Base-by-base conservation (phyloP, 1,140 invertebrate genomes). In the Myzus persicae region DNA sequence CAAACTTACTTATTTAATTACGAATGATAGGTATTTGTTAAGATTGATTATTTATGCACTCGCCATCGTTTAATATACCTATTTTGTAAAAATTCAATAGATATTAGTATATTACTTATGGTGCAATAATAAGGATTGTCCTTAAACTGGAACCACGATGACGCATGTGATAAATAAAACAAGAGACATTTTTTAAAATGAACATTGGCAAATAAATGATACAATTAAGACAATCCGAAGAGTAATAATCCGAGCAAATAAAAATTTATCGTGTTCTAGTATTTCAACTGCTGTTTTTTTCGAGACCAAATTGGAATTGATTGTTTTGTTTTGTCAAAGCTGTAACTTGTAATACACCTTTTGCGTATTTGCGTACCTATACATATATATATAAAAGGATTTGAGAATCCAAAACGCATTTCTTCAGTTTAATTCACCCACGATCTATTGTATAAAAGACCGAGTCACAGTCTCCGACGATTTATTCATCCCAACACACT, bases 401-500 rank as follows among this genome's bases (percentile, higher is more conserved):
- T 85, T 54, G 46, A 18, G 22, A 40, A 42, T 40, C 36, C 20
- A 20, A 40, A 85, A 85, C n/a, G 24, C 67, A 54, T 85, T 93
- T 93, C 91, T 93, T 85, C 81, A 85, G 91, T 93, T 85, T 93
- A 93, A 93, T 85, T 84, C 40, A n/a, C 42, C 54, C 51, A 90
- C 51, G 14, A 67, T 2, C 38, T 1, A 18, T 20, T n/a, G 59
- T 42, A 42, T 59, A 67, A 48, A 90, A 90, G 54, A 40, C 46
- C 11, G 22, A 24, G 46, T 38, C n/a, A 3, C 36, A 6, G 87
- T 89, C 87, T 8, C 38, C 26, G 38, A 2, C 46, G 24, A 36
- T 89, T 89, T 36, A 51, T 38, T 89, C 48, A 26, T 89, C 36
- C 4, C 59, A 18, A 76, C 31, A 8, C 31, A 67, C 31, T n/a